A percentile compares a stretch with the other conserved stretches of the same genome.
Evolutionary conservation across 2,888 invertebrate species (phyloP).

Genomic region (Bellardia bayeri): DNA sequence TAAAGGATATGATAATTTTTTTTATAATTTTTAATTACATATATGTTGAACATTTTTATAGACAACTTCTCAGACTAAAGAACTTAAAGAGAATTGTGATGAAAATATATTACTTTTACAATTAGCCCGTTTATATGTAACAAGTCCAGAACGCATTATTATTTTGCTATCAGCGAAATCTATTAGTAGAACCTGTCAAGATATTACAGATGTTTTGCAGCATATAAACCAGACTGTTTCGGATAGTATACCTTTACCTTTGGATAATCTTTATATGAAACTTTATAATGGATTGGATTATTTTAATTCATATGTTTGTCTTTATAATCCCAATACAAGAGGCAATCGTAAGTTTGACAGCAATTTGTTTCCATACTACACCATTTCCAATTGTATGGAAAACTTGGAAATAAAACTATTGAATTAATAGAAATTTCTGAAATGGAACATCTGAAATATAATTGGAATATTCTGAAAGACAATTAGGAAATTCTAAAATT

Average conservation of each 20-base stretch:
- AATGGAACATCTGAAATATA: too few relatives aligned
- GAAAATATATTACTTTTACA: conserved; percentile 85
- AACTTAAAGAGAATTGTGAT: conserved; percentile 78
- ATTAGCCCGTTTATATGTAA: conserved; percentile 85
- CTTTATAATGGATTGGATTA: conserved; percentile 84
- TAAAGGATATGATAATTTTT: background rate
- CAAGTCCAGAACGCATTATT: conserved; percentile 86
- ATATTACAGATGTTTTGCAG: conserved; percentile 79
- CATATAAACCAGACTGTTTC: conserved; percentile 83
- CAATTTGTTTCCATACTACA: too few relatives aligned
- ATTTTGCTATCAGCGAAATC: conserved; percentile 83
- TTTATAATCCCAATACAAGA: conserved; percentile 68
- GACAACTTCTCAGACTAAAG: conserved; percentile 11
- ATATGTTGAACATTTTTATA: background rate
- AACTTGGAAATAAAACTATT: too few relatives aligned
- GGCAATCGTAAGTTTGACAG: conserved; percentile 62
- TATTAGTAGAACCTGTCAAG: conserved; percentile 79
- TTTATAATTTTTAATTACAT: background rate
- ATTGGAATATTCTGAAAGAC: too few relatives aligned
- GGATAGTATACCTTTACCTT: conserved; percentile 82
- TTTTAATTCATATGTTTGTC: conserved; percentile 84
- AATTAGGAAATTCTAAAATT: too few relatives aligned
- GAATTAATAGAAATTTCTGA: too few relatives aligned
- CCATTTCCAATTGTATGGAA: too few relatives aligned
- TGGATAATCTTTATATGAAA: conserved; percentile 85